Evolutionary conservation across 2,888 invertebrate genomes (phyloP).

Genomic region (Schizaphis graminum): DNA sequence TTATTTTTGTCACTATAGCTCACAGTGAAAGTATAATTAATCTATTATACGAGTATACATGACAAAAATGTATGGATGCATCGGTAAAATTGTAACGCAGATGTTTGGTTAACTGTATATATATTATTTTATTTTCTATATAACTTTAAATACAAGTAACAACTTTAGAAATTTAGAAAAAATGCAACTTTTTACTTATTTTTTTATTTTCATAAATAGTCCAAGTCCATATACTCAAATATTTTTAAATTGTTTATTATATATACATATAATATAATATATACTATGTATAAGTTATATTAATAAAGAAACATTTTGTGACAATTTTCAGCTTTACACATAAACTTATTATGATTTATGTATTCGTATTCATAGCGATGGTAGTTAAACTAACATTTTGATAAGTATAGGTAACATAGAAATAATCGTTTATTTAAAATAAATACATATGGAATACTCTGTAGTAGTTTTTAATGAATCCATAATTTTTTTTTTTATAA

Average conservation of each 20-base stretch:
- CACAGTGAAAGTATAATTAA: background rate
- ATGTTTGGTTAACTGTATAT: background rate
- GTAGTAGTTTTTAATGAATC: background rate
- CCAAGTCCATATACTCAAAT: background rate
- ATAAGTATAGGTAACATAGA: background rate
- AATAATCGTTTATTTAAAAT: background rate
- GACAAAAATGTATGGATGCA: background rate
- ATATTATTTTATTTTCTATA: background rate
- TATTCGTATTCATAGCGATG: background rate
- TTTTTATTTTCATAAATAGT: background rate
- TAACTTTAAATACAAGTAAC: background rate
- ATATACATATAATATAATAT: background rate
- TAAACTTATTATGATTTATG: background rate
- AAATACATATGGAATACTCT: background rate
- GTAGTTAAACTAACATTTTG: background rate
- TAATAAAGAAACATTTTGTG: background rate
- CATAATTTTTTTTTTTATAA: background rate
- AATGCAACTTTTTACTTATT: background rate
- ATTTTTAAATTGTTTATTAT: no score
- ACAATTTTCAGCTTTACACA: background rate
- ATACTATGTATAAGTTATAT: background rate
- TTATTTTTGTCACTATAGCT: background rate
- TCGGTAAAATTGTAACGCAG: background rate
- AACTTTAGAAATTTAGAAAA: background rate
- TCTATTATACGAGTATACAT: background rate